Conservation (phyloP, 2,113 vertebrate species). For the Macquaria ambigua region DNA sequence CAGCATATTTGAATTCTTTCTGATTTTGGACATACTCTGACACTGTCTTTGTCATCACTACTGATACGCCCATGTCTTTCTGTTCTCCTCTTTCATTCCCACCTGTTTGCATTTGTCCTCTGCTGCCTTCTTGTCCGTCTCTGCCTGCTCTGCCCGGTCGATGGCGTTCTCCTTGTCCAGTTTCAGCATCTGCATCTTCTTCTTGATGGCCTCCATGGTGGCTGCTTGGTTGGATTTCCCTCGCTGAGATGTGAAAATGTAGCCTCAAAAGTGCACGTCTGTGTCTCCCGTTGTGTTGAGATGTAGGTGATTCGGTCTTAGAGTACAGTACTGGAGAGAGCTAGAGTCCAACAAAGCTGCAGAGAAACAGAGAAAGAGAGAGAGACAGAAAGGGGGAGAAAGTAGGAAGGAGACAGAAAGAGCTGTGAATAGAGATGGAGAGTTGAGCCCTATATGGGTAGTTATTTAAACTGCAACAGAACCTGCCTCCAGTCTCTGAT, state of each 20-base stretch:
- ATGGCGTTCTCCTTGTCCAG: conserved; percentile 98
- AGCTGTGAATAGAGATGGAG: conserved; percentile 62
- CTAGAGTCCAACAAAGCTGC: conserved; percentile 33
- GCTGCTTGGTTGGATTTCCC: conserved; percentile 30
- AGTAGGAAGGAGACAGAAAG: conserved; percentile 50
- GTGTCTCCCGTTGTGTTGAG: conserved; percentile 22
- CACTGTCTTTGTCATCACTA: background rate
- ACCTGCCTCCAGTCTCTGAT: conserved; percentile 79
- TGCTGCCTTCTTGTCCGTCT: conserved; percentile 94
- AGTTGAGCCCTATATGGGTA: conserved; percentile 72
- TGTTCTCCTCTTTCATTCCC: conserved; percentile 33
- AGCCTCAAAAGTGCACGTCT: conserved; percentile 6
- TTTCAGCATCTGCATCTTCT: conserved; percentile 95
- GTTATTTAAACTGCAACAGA: conserved; percentile 84
- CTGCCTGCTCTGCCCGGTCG: conserved; percentile 95
- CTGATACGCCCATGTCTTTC: background rate
- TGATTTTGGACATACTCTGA: background rate
- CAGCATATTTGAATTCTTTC: background rate
- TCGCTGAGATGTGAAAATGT: conserved; percentile 41
- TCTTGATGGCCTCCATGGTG: conserved; percentile 95
- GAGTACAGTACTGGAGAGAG: background rate
- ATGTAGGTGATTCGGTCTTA: conserved; percentile 15
- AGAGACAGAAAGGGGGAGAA: conserved; percentile 40
- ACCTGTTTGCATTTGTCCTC: conserved; percentile 97
- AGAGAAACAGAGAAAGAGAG: conserved; percentile 42